Percentiles rank a stretch among this genome's conserved stretches.
phyloP scores from a whole-genome alignment of 2,113 vertebrate species.

The Craseonycteris thonglongyai region DNA sequence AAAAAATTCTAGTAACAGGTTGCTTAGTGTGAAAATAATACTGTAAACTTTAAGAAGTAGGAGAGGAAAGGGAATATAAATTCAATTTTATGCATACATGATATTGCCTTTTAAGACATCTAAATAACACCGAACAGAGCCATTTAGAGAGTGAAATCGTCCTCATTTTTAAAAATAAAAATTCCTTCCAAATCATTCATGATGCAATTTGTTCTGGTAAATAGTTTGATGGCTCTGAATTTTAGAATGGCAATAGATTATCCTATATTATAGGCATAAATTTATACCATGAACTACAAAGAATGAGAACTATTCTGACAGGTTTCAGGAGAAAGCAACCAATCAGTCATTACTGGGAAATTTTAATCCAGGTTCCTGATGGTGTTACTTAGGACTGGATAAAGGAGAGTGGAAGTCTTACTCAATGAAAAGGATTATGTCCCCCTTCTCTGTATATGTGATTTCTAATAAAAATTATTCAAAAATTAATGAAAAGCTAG shows the following conservation, averaged over 20 bases:
- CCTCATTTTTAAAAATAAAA: neutral
- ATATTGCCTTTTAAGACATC: neutral
- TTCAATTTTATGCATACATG: neutral
- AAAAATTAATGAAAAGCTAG: neutral
- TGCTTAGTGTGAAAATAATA: neutral
- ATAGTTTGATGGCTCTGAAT: neutral
- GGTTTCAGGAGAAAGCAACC: neutral
- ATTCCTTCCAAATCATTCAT: neutral
- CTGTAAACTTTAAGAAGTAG: neutral
- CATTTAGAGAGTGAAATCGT: neutral
- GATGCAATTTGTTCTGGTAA: neutral
- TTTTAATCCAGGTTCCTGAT: neutral
- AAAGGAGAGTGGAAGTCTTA: neutral
- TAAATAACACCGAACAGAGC: conserved; percentile 15
- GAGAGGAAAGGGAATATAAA: conserved; percentile 4
- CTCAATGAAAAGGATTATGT: neutral
- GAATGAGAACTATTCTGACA: neutral
- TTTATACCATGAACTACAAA: neutral
- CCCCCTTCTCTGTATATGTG: neutral
- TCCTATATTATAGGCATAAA: neutral
- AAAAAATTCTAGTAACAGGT: conserved; percentile 3
- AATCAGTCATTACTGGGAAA: neutral
- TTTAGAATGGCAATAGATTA: neutral
- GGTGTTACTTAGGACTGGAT: neutral
- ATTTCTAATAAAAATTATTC: neutral